Base-by-base conservation (phyloP, 2,888 invertebrate species). In the Athrips mouffetella region DNA sequence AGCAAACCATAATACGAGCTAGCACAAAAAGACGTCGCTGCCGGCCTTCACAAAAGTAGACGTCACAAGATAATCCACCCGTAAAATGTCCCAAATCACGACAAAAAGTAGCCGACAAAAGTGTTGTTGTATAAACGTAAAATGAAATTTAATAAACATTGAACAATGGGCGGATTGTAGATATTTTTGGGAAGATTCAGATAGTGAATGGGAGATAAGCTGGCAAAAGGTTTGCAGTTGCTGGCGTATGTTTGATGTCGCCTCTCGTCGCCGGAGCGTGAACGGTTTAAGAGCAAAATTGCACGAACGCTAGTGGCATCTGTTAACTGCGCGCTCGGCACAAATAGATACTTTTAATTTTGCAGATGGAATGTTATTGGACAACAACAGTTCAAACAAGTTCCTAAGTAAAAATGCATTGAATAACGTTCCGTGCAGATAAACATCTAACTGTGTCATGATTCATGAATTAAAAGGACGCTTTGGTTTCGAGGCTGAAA, bases 61-160 rank as follows among this genome's bases (percentile, higher is more conserved):
- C 77, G 78, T 85, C 83, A 79, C 75, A 60, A 62, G 69, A 63
- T 80, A 85, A 85, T 85, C 83, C 88, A 80, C 68, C 80, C 87
- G 89, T 82, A 85, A 88, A 89, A 87, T 89, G 89, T 89, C 89
- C 84, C 88, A 82, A 85, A 83, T 73, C 71, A 63, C 57, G 57
- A 83, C 76, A 87, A 87, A 87, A 87, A 83, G 71, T 67, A 59
- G 67, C 80, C 84, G 84, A 85, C 86, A 86, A 86, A 82, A 88
- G 87, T 86, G 88, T 86, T 86, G 86, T 86, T 84, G 84, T 84
- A 87, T 80, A 74, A 84, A 85, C 77, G 76, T 85, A 86, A 88
- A 88, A 88, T 88, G 84, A 88, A 88, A 84, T 88, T 88, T 88
- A 88, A 88, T 88, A 88, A 88, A 87, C 84, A 82, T 73, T 62